Conservation (phyloP, 2,113 vertebrate species). For the Psephotus haematonotus region DNA sequence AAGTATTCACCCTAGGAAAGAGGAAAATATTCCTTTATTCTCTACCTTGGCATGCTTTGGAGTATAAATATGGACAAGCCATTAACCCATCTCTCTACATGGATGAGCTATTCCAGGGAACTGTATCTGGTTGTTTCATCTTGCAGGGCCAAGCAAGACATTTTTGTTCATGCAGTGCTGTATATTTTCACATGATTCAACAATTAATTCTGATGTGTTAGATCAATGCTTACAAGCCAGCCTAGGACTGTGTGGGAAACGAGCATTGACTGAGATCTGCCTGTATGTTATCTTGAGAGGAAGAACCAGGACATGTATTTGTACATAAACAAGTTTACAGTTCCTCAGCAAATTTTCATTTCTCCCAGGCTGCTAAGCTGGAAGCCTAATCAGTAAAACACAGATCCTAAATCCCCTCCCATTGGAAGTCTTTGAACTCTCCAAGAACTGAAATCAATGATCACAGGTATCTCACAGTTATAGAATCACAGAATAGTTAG, state of each 20-base stretch:
- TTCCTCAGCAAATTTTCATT: neutral
- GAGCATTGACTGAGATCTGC: neutral
- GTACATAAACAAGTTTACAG: neutral
- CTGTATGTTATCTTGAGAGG: neutral
- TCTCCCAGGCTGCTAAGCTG: neutral
- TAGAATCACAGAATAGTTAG: neutral
- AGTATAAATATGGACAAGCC: neutral
- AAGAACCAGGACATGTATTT: neutral
- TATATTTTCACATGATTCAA: neutral
- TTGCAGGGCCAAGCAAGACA: neutral
- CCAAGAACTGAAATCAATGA: neutral
- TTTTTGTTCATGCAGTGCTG: neutral
- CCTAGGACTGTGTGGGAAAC: neutral
- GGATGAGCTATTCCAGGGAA: neutral
- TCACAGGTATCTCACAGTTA: neutral
- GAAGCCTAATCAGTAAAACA: neutral
- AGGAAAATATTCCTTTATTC: neutral
- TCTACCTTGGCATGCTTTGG: neutral
- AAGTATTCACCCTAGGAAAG: slow-evolving; percentile 85
- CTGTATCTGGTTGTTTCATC: neutral
- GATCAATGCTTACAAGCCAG: neutral
- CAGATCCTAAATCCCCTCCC: neutral
- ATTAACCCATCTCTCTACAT: neutral
- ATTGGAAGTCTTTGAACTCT: neutral
- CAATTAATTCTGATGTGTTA: neutral